phyloP scores from a whole-genome alignment of 2,888 invertebrate genomes.

The Catocala fraxini region DNA sequence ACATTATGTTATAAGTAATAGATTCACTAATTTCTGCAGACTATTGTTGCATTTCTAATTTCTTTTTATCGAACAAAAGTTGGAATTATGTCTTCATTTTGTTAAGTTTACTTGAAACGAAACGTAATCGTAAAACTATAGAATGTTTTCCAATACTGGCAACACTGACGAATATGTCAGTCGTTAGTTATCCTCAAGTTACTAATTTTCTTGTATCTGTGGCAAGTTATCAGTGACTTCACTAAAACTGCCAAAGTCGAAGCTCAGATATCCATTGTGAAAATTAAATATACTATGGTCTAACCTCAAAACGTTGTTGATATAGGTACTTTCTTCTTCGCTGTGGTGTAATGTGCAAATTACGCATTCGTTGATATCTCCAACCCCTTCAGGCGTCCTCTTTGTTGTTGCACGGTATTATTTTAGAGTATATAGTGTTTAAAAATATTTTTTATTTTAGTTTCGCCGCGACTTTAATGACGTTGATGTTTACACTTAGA shows the following conservation, averaged over 20 bases:
- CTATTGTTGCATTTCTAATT: slow-evolving; percentile 6
- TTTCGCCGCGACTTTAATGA: not conserved
- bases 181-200: not conserved
- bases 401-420: slow-evolving; percentile 1
- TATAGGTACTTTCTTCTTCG: not conserved
- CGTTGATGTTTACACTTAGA: not conserved
- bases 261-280: not conserved
- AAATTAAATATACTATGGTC: slow-evolving; percentile 1
- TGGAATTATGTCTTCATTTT: slow-evolving; percentile 2
- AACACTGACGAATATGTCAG: slow-evolving; percentile 1
- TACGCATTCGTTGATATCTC: not conserved
- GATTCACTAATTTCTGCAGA: slow-evolving; percentile 2
- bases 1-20: slow-evolving; percentile 7
- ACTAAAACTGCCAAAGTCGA: too few relatives aligned
- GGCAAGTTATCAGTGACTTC: not conserved
- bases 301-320: slow-evolving; percentile 1
- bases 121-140: not conserved
- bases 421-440: not conserved
- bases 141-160: not conserved
- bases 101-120: not conserved
- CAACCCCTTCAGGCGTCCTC: not conserved
- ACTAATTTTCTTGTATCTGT: not conserved
- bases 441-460: not conserved
- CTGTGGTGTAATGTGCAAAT: not conserved
- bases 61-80: slow-evolving; percentile 2